Evolutionary conservation across 2,888 invertebrate genomes (phyloP), one percentile per base, ranked within the genome.

Genomic region (Dolomedes plantarius): DNA sequence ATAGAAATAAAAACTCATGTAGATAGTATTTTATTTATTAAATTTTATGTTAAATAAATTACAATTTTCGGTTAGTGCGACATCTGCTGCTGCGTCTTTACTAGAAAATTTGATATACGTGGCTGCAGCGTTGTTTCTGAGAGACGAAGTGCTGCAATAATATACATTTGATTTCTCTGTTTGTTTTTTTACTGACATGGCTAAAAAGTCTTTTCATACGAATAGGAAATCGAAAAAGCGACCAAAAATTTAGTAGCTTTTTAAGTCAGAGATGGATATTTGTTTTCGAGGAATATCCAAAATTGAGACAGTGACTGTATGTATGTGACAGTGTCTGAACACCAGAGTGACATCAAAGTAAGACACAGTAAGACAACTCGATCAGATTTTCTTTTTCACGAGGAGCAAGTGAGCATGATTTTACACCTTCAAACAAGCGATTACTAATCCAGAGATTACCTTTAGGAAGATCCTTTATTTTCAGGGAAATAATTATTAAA

Each of bases 271-370:
- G 69, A 39, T 39, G 36, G 41, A 39, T 39, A n/a, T 69, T 69
- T 41, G 36, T 56, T 56, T 16, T 67, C 19, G 11, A 69, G 19
- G 3, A 69, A 39, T 69, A 41, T 7, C 39, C 69, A 39, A 19
- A 69, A 69, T 69, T 69, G 69, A 36, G 27, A 39, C 7, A 69
- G 69, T 69, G 69, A 69, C 69, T 36, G 69, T 39, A 69, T 39
- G 69, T 69, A n/a, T n/a, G n/a, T n/a, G n/a, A n/a, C n/a, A 69
- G 69, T 69, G 69, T 39, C 23, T 69, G 39, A 36, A 69, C 23
- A 16, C 32, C 29, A 29, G 68, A 68, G 68, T 68, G 32, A 68
- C 32, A 68, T 68, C 68, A 32, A 23, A 68, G n/a, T n/a, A n/a
- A n/a, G n/a, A n/a, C n/a, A n/a, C n/a, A n/a, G n/a, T n/a, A n/a